Base-by-base conservation (phyloP, 1,140 invertebrate genomes). In the Philotrypesis tridentata region DNA sequence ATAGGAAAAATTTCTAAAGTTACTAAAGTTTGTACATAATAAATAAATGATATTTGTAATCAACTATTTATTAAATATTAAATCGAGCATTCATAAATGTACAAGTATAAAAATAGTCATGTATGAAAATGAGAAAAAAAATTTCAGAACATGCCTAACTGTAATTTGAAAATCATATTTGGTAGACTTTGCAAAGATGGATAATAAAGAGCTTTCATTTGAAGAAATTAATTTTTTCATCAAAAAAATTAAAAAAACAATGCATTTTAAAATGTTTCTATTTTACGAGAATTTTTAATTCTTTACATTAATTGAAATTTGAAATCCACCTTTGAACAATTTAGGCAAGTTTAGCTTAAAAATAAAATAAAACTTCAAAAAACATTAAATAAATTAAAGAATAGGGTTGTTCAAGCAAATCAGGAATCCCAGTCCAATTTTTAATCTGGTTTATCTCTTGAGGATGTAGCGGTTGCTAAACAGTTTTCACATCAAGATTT, bases 1-100 rank as follows among this genome's bases (percentile, higher is more conserved):
- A 88, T 61, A 93, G 93, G 91, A 89, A 89, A 90, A 84, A 87
- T 76, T 85, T 81, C 81, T 79, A 67, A 23, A 55, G 14, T 79
- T 33, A 31, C 55, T 60, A 71, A 33, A 61, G 5, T 6, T 8
- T 29, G 5, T n/a, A 65, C 4, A 72, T 61, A 67, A 25, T 68
- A 60, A 76, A 79, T 55, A n/a, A 71, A 33, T 60, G 23, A 55
- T 55, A 55, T 55, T 1, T 55, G 6, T 55, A n/a, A 48, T 40
- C 1, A 48, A 55, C 48, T 55, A 55, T n/a, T n/a, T 55, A 55
- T 55, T 55, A n/a, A 21, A 55, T 79, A 33, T 37, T 60, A 60
- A 71, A 40, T 80, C 29, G 29, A 29, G 75, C 31, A 79, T 71
- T 79, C 6, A 72, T 79, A 79, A 70, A 27, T 70, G 60, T 55